A percentile compares a stretch with the other conserved stretches of the same genome.
Conservation (phyloP, 1,140 invertebrate species). For the Galleria mellonella region DNA sequence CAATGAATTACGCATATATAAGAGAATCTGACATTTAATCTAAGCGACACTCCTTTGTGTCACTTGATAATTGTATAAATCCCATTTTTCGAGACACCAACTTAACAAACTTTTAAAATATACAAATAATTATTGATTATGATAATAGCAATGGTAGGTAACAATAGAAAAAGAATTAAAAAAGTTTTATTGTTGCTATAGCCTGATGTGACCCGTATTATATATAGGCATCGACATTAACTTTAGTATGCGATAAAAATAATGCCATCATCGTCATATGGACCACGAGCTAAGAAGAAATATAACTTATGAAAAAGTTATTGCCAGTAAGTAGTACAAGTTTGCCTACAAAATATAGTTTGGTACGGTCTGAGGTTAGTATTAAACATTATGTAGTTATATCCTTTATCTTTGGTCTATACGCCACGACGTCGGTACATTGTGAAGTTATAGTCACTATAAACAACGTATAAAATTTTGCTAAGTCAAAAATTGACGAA, state of each 20-base stretch:
- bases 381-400: constrained; percentile 58
- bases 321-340: constrained; percentile 16
- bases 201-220: constrained; percentile 8
- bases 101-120: constrained; percentile 4
- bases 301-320: constrained; percentile 14
- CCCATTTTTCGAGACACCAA: not conserved
- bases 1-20: constrained; percentile 47
- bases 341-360: constrained; percentile 51
- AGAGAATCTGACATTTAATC: constrained; percentile 16
- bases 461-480: constrained; percentile 73
- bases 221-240: constrained; percentile 3
- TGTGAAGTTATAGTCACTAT: constrained; percentile 59
- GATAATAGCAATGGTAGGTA: constrained; percentile 12
- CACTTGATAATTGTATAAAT: constrained; percentile 2
- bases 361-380: constrained; percentile 70
- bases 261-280: not conserved
- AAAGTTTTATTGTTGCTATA: constrained; percentile 9
- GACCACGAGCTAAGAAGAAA: not conserved
- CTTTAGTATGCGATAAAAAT: constrained; percentile 2
- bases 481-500: constrained; percentile 73
- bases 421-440: constrained; percentile 58
- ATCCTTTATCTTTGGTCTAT: constrained; percentile 70
- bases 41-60: not conserved
- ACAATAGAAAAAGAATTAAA: constrained; percentile 3
- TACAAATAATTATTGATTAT: constrained; percentile 3